phyloP scores from a whole-genome alignment of 2,113 vertebrate genomes.

The Hucho hucho region DNA sequence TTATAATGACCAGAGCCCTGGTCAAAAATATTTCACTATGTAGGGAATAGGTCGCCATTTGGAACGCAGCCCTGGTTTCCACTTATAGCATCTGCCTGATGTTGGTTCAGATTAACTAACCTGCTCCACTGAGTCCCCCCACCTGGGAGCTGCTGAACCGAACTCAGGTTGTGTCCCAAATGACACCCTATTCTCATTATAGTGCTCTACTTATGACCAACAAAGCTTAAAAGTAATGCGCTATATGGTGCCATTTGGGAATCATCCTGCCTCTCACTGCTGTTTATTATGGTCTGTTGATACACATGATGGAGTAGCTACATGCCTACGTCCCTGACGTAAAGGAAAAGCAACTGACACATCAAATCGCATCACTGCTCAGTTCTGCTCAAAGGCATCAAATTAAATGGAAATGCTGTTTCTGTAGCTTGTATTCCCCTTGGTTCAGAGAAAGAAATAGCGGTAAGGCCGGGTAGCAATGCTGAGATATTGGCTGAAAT shows the following conservation, averaged over 20 bases:
- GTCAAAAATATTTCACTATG: no score
- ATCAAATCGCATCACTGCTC: background rate
- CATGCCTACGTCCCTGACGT: background rate
- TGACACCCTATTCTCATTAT: background rate
- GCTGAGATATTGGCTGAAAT: no score
- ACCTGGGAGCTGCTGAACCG: background rate
- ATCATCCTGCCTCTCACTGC: no score
- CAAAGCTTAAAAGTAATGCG: background rate
- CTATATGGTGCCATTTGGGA: background rate
- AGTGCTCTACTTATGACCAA: background rate
- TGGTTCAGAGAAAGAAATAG: background rate
- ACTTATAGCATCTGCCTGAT: conserved; percentile 32
- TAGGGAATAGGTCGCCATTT: no score
- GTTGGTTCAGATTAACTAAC: conserved; percentile 58
- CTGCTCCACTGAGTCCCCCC: conserved; percentile 22
- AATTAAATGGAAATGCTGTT: background rate
- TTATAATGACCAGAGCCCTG: background rate
- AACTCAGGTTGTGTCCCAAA: conserved; percentile 27
- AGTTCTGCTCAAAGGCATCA: background rate
- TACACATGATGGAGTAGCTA: background rate
- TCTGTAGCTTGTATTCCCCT: background rate
- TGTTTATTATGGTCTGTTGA: background rate
- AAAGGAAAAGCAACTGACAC: conserved; percentile 18
- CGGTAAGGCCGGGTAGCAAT: background rate
- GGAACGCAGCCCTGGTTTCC: background rate